Conservation (phyloP, 2,888 invertebrate species). For the Eilema sororculum region DNA sequence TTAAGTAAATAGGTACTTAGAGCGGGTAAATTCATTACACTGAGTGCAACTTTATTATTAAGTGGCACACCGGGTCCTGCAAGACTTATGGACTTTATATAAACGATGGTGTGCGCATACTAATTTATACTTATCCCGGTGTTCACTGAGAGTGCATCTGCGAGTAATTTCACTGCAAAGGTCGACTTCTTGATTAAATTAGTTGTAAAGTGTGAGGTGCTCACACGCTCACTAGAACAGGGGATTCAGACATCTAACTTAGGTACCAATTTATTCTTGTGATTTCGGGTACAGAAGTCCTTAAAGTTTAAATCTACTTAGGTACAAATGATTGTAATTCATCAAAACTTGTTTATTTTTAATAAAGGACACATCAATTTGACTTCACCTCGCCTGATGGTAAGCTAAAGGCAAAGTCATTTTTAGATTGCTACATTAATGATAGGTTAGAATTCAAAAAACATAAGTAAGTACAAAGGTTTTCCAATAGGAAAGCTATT, state of each 20-base stretch:
- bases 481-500: too few relatives aligned
- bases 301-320: background rate
- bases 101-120: conserved; percentile 4
- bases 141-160: conserved; percentile 3
- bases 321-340: background rate
- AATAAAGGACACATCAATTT: too few relatives aligned
- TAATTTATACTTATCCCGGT: background rate
- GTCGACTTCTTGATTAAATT: background rate
- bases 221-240: background rate
- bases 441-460: background rate
- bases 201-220: background rate
- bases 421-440: too few relatives aligned
- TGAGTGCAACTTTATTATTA: conserved; percentile 4
- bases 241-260: background rate
- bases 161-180: background rate
- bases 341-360: too few relatives aligned
- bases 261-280: background rate
- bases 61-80: conserved; percentile 4
- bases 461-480: too few relatives aligned
- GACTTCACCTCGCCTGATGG: too few relatives aligned
- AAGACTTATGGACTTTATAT: conserved; percentile 4
- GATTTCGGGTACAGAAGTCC: background rate
- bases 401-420: too few relatives aligned
- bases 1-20: background rate
- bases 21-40: conserved; percentile 4